These are phyloP conservation scores for Nomada hirtipes DNA, from an alignment of 2,888 invertebrate genomes.

Conservation along the genomic window DNA sequence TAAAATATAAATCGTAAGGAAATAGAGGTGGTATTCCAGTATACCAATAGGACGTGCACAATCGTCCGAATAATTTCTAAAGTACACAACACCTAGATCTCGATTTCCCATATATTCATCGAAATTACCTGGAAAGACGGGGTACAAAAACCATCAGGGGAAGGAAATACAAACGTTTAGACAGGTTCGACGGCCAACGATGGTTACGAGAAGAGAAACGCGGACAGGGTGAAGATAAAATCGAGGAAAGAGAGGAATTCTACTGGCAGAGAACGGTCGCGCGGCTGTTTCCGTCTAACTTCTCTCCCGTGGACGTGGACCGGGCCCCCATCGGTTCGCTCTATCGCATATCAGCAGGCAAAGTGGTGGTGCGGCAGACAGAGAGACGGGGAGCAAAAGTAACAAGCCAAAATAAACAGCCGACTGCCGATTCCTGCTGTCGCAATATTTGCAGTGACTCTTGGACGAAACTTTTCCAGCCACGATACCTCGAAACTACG, in stretches of 20 bases:
- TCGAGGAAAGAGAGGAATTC: neutral
- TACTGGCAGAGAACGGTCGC: slow-evolving; percentile 10
- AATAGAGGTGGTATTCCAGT: too few relatives aligned
- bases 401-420: slow-evolving; percentile 77
- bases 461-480: slow-evolving; percentile 51
- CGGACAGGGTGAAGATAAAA: neutral
- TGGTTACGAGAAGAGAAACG: slow-evolving; percentile 14
- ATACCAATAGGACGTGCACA: too few relatives aligned
- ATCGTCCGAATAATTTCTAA: too few relatives aligned
- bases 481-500: slow-evolving; percentile 52
- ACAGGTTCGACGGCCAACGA: slow-evolving; percentile 4
- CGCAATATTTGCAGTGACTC: slow-evolving; percentile 73
- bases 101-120: too few relatives aligned
- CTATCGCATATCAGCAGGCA: slow-evolving; percentile 26
- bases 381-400: slow-evolving; percentile 60
- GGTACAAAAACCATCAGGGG: neutral
- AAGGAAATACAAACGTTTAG: neutral
- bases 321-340: slow-evolving; percentile 13
- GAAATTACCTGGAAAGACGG: too few relatives aligned
- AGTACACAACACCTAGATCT: too few relatives aligned
- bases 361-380: slow-evolving; percentile 32
- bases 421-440: slow-evolving; percentile 75
- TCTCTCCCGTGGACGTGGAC: slow-evolving; percentile 39
- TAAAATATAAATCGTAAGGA: too few relatives aligned
- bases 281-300: slow-evolving; percentile 28